Conservation (phyloP, 1,140 invertebrate genomes). For the Lasioglossum albipes region DNA sequence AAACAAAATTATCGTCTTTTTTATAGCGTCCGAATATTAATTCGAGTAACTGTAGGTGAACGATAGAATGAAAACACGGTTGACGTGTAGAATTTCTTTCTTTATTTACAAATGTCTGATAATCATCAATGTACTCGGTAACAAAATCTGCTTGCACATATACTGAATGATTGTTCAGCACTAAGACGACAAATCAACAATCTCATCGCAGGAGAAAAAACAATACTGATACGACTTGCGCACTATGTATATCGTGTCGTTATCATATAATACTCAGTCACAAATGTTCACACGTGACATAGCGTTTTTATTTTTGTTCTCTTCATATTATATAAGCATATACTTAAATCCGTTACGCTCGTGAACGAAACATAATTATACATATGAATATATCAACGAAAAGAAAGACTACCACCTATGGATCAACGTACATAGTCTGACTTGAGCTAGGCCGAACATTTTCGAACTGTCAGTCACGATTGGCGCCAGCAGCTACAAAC, state of each 20-base stretch:
- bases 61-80: not conserved
- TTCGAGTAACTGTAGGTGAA: too few relatives aligned
- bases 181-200: slow-evolving; percentile 69
- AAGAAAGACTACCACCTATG: slow-evolving; percentile 28
- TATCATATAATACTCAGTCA: slow-evolving; percentile 61
- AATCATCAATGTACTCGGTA: slow-evolving; percentile 71
- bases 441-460: slow-evolving; percentile 63
- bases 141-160: slow-evolving; percentile 74
- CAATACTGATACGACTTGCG: slow-evolving; percentile 54
- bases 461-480: slow-evolving; percentile 57
- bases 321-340: slow-evolving; percentile 42
- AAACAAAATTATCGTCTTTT: too few relatives aligned
- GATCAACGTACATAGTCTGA: slow-evolving; percentile 29
- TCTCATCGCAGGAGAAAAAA: slow-evolving; percentile 63
- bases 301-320: slow-evolving; percentile 29
- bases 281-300: slow-evolving; percentile 58
- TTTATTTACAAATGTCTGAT: slow-evolving; percentile 76
- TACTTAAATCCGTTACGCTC: slow-evolving; percentile 23
- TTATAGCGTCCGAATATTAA: too few relatives aligned
- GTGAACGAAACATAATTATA: slow-evolving; percentile 23
- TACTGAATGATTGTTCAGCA: slow-evolving; percentile 69
- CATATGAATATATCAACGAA: slow-evolving; percentile 31
- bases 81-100: slow-evolving; percentile 51
- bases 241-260: slow-evolving; percentile 47
- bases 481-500: not conserved